phyloP scores from a whole-genome alignment of 1,140 invertebrate genomes.

The Trichonephila inaurata region DNA sequence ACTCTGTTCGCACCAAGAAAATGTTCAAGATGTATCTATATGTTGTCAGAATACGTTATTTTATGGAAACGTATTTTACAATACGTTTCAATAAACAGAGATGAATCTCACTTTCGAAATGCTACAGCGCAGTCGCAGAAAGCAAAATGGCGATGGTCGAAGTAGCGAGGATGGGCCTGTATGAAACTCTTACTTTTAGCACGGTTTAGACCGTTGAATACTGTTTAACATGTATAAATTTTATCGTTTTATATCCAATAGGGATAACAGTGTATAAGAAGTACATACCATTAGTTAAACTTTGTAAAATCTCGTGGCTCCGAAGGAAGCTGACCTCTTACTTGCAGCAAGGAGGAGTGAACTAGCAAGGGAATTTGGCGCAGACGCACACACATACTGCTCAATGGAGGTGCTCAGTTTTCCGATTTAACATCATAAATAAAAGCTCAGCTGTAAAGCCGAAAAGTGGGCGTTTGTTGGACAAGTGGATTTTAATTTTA shows the following conservation, averaged over 20 bases:
- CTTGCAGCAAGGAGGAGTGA: constrained; percentile 35
- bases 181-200: not conserved
- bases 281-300: constrained; percentile 51
- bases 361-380: constrained; percentile 69
- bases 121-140: constrained; percentile 76
- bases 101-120: constrained; percentile 46
- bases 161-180: not conserved
- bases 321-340: constrained; percentile 29
- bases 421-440: constrained; percentile 77
- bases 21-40: not conserved
- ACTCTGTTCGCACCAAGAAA: not conserved
- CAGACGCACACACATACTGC: constrained; percentile 76
- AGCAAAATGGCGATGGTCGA: constrained; percentile 71
- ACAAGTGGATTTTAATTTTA: constrained; percentile 60
- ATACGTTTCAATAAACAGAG: constrained; percentile 40
- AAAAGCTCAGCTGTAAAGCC: constrained; percentile 76
- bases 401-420: constrained; percentile 77
- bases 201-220: not conserved
- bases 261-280: not conserved
- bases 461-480: constrained; percentile 73
- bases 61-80: constrained; percentile 30
- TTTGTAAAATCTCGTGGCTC: not conserved
- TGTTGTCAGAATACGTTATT: not conserved
- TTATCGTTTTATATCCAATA: not conserved
- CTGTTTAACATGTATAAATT: not conserved